phyloP scores from a whole-genome alignment of 2,113 vertebrate species.

The Hydrolagus affinis region DNA sequence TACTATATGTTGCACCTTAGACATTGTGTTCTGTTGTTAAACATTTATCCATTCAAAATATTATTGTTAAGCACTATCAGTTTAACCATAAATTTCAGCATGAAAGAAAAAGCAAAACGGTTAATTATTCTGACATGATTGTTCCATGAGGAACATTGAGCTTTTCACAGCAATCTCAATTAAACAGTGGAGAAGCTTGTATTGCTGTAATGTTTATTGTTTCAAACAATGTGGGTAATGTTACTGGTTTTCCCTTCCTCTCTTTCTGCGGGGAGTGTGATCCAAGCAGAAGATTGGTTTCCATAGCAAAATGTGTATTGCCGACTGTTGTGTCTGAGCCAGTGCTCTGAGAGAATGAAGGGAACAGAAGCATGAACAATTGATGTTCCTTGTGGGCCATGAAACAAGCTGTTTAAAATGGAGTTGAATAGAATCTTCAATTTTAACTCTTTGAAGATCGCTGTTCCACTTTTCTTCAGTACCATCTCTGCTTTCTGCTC shows the following conservation, averaged over 20 bases:
- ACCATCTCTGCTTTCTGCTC: too few relatives aligned
- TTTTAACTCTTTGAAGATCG: not conserved
- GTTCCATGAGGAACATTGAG: not conserved
- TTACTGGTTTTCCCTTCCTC: not conserved
- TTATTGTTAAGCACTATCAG: not conserved
- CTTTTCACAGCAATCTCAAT: not conserved
- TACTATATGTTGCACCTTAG: not conserved
- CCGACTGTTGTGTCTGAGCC: not conserved
- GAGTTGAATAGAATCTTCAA: not conserved
- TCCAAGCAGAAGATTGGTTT: not conserved
- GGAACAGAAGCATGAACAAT: too few relatives aligned
- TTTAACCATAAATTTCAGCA: slow-evolving; percentile 14
- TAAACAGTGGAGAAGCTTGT: not conserved
- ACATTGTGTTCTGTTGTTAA: not conserved
- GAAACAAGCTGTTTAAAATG: too few relatives aligned
- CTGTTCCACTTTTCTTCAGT: too few relatives aligned
- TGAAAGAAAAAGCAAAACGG: not conserved
- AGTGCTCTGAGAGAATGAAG: too few relatives aligned
- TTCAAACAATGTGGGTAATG: not conserved
- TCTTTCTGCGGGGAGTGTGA: not conserved
- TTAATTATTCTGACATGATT: not conserved
- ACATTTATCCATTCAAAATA: not conserved
- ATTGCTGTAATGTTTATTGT: not conserved
- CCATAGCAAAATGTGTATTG: not conserved
- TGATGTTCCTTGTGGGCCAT: too few relatives aligned